phyloP scores from a whole-genome alignment of 2,797 vertebrate genomes.

The Smutsia gigantea region DNA sequence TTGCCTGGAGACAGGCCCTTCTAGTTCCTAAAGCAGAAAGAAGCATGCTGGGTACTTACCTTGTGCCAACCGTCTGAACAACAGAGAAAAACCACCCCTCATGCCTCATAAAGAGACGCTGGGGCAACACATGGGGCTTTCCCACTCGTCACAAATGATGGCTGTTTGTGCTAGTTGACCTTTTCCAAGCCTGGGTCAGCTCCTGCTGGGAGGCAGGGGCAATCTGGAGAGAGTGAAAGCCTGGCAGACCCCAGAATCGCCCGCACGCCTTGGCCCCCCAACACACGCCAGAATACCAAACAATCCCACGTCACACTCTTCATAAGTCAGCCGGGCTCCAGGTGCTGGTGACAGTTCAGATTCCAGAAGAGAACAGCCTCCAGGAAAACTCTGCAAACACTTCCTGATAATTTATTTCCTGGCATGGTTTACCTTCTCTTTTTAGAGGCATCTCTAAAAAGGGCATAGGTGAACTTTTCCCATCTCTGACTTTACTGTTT shows the following conservation, averaged over 20 bases:
- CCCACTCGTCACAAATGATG: slow-evolving; percentile 98
- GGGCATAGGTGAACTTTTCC: background rate
- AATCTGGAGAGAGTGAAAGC: slow-evolving; percentile 88
- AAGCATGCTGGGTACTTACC: slow-evolving; percentile 84
- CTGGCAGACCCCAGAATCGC: slow-evolving; percentile 85
- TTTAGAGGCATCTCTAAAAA: background rate
- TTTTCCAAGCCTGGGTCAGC: slow-evolving; percentile 88
- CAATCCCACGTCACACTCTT: slow-evolving; percentile 1
- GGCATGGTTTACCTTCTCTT: background rate
- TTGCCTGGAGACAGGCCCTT: slow-evolving; percentile 79
- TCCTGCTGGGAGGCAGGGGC: slow-evolving; percentile 91
- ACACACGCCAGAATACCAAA: slow-evolving; percentile 77
- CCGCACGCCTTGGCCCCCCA: slow-evolving; percentile 81
- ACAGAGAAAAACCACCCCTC: slow-evolving; percentile 80
- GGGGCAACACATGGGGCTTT: slow-evolving; percentile 96
- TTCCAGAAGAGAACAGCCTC: slow-evolving; percentile 76
- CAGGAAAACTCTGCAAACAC: background rate
- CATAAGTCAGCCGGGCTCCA: slow-evolving; percentile 81
- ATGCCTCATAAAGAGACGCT: slow-evolving; percentile 83
- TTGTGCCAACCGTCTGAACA: slow-evolving; percentile 84
- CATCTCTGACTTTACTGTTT: background rate
- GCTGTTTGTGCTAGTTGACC: slow-evolving; percentile 96
- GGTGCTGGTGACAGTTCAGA: slow-evolving; percentile 84
- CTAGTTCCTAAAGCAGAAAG: slow-evolving; percentile 81
- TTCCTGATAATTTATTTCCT: background rate